phyloP scores from a whole-genome alignment of 2,113 vertebrate genomes.

The Tinamus guttatus region DNA sequence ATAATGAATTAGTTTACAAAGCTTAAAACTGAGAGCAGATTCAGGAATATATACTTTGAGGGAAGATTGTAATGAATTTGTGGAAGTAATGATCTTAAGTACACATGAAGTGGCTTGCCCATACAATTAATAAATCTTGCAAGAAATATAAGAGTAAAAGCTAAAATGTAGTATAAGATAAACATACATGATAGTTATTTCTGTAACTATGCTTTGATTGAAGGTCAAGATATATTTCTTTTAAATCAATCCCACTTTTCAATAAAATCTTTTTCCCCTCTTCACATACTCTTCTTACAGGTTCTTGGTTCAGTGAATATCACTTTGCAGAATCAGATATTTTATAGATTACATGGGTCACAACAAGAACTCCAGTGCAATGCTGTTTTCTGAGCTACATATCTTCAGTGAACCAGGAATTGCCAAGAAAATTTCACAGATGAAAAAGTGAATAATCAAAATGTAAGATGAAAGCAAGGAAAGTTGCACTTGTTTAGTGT shows the following conservation, averaged over 20 bases:
- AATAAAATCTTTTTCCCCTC: not conserved
- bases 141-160: not conserved
- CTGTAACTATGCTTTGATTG: not conserved
- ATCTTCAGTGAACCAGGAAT: slow-evolving; percentile 62
- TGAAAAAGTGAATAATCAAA: slow-evolving; percentile 61
- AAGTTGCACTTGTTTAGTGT: not conserved
- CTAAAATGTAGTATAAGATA: not conserved
- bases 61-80: not conserved
- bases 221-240: not conserved
- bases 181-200: not conserved
- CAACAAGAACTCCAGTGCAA: slow-evolving; percentile 21
- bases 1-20: not conserved
- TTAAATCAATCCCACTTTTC: slow-evolving; percentile 4
- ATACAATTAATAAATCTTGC: not conserved
- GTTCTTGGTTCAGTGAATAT: slow-evolving; percentile 37
- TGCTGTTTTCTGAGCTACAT: not conserved
- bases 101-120: not conserved
- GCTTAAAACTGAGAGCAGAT: not conserved
- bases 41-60: not conserved
- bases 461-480: slow-evolving; percentile 12
- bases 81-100: not conserved
- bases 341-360: slow-evolving; percentile 71
- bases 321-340: slow-evolving; percentile 44
- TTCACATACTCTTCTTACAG: not conserved
- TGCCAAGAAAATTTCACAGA: slow-evolving; percentile 52